Evolutionary conservation across 2,113 vertebrate species (phyloP), one percentile per base, ranked within the genome.

Genomic region (Desmodus rotundus): DNA sequence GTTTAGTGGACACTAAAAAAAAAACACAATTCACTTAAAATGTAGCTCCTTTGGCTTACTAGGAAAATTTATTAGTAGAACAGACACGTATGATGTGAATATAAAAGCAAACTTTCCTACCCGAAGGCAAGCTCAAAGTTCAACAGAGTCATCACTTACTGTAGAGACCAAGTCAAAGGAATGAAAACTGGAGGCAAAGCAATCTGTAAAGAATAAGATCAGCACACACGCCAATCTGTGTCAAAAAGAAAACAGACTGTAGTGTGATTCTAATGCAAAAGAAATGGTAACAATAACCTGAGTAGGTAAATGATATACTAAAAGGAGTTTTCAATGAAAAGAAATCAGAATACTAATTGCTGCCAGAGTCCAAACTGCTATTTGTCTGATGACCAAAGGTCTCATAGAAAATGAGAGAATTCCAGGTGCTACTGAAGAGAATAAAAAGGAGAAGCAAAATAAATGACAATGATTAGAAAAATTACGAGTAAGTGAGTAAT

Each of bases 101-200:
- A 89, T 19, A 78, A 91, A 85, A 96, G 50, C 76, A 95, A 88
- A 87, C n/a, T 89, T 70, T 90, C 47, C 81, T 47, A 82, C 3
- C 43, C 93, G 11, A 92, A 74, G 15, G 45, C 45, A 73, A 2
- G 36, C 14, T 85, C 67, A 61, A 92, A 95, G 52, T n/a, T 95
- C n/a, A 92, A 73, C 47, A 82, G 14, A 88, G 36, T 76, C 22
- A 73, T n/a, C 13, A 67, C 7, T 47, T 19, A 83, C 54, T 83
- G 31, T 6, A 85, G 24, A 95, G 50, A 92, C 28, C 17, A 91
- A 90, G 12, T 63, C 36, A 92, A 87, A 89, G 63, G 82, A 85
- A 96, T 12, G 31, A 43, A 85, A 93, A 92, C n/a, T 61, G 26
- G 38, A 85, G 15, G 80, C 93, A 92, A 94, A 77, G 50, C 3